phyloP scores from a whole-genome alignment of 1,140 invertebrate species.

The Cherax destructor region DNA sequence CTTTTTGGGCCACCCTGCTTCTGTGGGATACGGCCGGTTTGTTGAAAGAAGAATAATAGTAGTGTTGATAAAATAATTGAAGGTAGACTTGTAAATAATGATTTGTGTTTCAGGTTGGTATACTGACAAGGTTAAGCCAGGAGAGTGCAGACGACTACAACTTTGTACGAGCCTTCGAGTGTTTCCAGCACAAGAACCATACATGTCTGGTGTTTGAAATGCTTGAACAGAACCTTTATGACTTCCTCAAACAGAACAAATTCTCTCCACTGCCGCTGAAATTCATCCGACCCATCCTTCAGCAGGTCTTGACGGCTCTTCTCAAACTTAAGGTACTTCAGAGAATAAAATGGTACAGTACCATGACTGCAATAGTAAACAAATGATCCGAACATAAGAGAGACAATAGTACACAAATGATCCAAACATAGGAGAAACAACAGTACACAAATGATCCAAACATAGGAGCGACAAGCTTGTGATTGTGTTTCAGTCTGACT shows the following conservation, averaged over 20 bases:
- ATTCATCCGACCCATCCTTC: conserved; percentile 98
- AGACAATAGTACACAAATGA: too few species aligned
- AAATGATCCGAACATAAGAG: too few species aligned
- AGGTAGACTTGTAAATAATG: not conserved
- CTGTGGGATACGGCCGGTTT: too few species aligned
- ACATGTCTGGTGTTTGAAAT: conserved; percentile 99
- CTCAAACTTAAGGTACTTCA: conserved; percentile 92
- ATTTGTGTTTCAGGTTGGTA: conserved; percentile 84
- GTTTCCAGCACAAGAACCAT: conserved; percentile 99
- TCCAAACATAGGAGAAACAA: too few species aligned
- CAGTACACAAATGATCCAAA: too few species aligned
- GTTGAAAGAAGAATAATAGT: too few species aligned
- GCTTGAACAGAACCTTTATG: conserved; percentile 99
- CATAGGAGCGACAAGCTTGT: too few species aligned
- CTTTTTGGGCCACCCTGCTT: too few species aligned
- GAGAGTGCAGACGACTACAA: conserved; percentile 99
- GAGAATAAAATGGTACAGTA: too few species aligned
- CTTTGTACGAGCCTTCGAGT: conserved; percentile 99
- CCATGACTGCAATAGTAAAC: too few species aligned
- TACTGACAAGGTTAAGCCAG: conserved; percentile 96
- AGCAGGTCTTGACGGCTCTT: conserved; percentile 97
- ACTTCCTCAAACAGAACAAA: conserved; percentile 99
- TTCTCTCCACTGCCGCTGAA: conserved; percentile 98
- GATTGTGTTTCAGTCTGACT: too few species aligned
- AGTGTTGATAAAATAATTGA: too few species aligned